phyloP scores from a whole-genome alignment of 2,113 vertebrate species.

The Emydocephalus ijimae region DNA sequence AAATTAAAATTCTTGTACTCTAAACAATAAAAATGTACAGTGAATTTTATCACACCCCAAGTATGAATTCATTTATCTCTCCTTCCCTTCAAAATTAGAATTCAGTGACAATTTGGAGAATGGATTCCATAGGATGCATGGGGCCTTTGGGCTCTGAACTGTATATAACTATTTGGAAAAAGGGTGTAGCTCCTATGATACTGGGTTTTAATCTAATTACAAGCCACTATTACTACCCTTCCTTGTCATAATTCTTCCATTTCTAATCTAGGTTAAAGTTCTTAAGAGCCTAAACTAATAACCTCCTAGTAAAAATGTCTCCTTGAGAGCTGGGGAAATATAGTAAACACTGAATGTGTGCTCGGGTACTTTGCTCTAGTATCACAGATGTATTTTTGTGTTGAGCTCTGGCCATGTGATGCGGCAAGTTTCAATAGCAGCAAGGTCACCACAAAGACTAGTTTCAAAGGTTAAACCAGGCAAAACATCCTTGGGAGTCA shows the following conservation, averaged over 20 bases:
- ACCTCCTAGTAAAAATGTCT: neutral
- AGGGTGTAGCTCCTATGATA: neutral
- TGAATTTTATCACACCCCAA: neutral
- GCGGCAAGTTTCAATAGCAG: neutral
- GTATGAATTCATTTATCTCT: neutral
- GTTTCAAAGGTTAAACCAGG: neutral
- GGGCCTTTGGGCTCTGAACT: neutral
- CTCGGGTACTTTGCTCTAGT: neutral
- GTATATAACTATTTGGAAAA: neutral
- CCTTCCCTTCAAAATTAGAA: neutral
- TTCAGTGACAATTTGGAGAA: neutral
- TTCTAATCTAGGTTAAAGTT: neutral
- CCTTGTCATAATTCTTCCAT: neutral
- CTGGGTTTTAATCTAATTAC: neutral
- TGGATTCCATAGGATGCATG: neutral
- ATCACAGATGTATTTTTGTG: neutral
- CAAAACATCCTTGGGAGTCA: neutral
- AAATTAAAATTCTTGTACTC: neutral
- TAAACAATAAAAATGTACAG: neutral
- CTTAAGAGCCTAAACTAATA: neutral
- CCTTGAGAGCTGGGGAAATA: neutral
- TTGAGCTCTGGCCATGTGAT: neutral
- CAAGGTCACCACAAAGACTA: neutral
- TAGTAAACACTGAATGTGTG: neutral
- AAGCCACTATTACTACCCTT: neutral